These are phyloP conservation scores for Marmota flaviventris DNA, from an alignment of 2,113 vertebrate genomes.

Conservation along the genomic window DNA sequence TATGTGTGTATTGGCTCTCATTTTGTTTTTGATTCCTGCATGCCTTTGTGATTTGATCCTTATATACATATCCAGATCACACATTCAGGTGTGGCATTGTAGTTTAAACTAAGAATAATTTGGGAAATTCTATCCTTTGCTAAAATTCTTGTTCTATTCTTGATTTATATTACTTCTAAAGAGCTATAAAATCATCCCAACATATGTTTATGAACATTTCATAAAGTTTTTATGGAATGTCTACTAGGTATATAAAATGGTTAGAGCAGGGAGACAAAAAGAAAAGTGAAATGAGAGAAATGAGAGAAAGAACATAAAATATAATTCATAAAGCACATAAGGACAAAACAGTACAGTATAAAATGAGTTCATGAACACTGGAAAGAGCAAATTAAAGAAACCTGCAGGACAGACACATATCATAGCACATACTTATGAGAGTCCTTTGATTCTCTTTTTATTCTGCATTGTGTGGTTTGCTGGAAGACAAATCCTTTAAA, in stretches of 20 bases:
- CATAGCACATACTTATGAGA: background rate
- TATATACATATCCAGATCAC: background rate
- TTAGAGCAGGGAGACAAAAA: background rate
- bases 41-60: background rate
- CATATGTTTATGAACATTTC: background rate
- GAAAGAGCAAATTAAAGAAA: background rate
- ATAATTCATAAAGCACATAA: background rate
- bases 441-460: background rate
- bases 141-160: background rate
- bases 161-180: conserved; percentile 10
- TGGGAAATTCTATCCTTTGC: background rate
- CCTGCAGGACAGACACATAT: background rate
- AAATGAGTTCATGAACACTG: background rate
- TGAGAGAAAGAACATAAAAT: background rate
- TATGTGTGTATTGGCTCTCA: background rate
- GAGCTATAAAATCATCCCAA: background rate
- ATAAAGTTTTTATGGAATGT: background rate
- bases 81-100: background rate
- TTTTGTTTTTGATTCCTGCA: background rate
- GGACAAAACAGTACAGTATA: background rate
- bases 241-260: background rate
- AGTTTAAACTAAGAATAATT: background rate
- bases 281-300: background rate
- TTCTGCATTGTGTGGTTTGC: background rate
- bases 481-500: background rate